phyloP scores from a whole-genome alignment of 2,888 invertebrate genomes.

The Dasypolia templi region DNA sequence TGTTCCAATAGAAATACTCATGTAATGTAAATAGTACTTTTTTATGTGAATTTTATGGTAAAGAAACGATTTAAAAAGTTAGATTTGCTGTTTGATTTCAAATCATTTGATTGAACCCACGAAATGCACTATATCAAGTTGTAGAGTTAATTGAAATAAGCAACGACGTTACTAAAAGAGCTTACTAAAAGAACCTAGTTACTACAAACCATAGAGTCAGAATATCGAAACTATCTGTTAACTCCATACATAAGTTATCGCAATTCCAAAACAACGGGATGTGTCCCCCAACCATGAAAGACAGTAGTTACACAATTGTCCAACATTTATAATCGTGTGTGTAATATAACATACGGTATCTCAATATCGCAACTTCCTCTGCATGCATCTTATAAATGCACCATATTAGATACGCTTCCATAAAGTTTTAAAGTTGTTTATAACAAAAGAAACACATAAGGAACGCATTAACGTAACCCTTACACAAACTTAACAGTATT shows the following conservation, averaged over 20 bases:
- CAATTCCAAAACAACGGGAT: slow-evolving; percentile 33
- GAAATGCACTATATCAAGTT: background rate
- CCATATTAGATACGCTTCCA: slow-evolving; percentile 48
- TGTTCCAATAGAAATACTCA: slow-evolving; percentile 79
- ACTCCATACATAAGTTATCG: background rate
- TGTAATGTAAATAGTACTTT: slow-evolving; percentile 81
- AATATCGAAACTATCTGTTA: background rate
- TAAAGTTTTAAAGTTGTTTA: background rate
- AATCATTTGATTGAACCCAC: background rate
- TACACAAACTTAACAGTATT: no score
- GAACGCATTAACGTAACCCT: slow-evolving; percentile 1
- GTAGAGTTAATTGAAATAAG: background rate
- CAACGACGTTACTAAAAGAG: background rate
- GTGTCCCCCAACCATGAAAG: slow-evolving; percentile 32
- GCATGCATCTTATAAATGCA: slow-evolving; percentile 29
- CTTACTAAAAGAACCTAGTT: background rate
- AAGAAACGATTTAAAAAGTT: slow-evolving; percentile 70
- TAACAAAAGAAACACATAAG: slow-evolving; percentile 11
- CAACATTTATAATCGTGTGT: slow-evolving; percentile 33
- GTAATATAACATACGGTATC: slow-evolving; percentile 37
- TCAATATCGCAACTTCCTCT: slow-evolving; percentile 56
- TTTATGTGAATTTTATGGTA: slow-evolving; percentile 74
- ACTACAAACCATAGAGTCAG: background rate
- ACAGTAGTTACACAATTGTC: slow-evolving; percentile 27
- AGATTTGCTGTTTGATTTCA: slow-evolving; percentile 66